phyloP scores from a whole-genome alignment of 92 coral and sea anemone species.

The Heliopora coerulea region DNA sequence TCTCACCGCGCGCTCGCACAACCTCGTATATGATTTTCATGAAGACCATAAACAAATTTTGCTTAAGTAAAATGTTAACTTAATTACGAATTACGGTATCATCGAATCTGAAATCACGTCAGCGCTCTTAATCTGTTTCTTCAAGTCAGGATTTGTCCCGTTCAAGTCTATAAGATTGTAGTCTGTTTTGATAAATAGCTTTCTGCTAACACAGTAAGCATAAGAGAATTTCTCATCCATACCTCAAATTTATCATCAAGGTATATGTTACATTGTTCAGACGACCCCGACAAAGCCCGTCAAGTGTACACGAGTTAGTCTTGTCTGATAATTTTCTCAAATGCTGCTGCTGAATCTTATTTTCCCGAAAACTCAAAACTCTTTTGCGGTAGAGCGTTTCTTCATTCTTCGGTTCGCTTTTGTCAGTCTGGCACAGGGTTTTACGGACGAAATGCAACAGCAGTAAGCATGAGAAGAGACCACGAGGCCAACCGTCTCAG shows the following conservation, averaged over 20 bases:
- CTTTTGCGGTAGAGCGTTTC: neutral
- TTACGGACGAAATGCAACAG: slow-evolving; percentile 32
- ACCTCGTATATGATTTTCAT: neutral
- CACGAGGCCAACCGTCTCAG: slow-evolving; percentile 28
- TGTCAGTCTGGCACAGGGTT: neutral
- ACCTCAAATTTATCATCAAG: neutral
- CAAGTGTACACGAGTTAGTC: too few relatives aligned
- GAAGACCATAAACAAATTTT: slow-evolving; percentile 27
- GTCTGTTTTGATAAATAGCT: neutral
- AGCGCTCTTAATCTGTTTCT: slow-evolving; percentile 42
- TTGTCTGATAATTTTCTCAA: too few relatives aligned
- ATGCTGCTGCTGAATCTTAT: neutral
- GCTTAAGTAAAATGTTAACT: slow-evolving; percentile 20
- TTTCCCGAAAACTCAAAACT: neutral
- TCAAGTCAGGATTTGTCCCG: neutral
- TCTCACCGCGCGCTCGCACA: neutral
- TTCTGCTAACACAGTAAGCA: neutral
- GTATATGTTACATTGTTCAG: neutral
- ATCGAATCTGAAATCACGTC: slow-evolving; percentile 39
- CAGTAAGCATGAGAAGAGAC: slow-evolving; percentile 11
- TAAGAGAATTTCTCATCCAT: neutral
- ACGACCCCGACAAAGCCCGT: too few relatives aligned
- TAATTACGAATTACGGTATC: slow-evolving; percentile 27
- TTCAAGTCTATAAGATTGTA: neutral
- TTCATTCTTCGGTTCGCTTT: neutral